Evolutionary conservation across 2,888 invertebrate species (phyloP).

Genomic region (Apotomis turbidana): DNA sequence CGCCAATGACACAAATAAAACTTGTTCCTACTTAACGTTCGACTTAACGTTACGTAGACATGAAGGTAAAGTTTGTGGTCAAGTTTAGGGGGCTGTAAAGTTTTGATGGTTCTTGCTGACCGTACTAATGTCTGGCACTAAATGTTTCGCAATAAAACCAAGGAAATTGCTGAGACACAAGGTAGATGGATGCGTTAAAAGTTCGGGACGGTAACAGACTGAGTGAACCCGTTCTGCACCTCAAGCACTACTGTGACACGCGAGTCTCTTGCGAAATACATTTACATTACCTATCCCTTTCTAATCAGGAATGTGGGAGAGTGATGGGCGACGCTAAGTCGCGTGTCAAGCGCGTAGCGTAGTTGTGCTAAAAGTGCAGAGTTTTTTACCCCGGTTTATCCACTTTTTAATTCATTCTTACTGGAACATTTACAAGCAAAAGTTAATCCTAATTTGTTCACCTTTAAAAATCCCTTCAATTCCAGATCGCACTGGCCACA

Average conservation of each 20-base stretch:
- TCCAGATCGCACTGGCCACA: conserved; percentile 86
- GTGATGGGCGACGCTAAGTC: too few relatives aligned
- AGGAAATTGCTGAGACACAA: neutral
- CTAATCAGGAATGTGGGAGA: too few relatives aligned
- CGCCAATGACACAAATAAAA: neutral
- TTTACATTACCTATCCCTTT: too few relatives aligned
- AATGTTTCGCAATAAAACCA: conserved; percentile 32
- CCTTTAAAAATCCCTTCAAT: neutral
- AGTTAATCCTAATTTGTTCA: too few relatives aligned
- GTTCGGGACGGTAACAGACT: neutral
- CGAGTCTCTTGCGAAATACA: too few relatives aligned
- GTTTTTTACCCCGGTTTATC: too few relatives aligned
- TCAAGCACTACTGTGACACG: too few relatives aligned
- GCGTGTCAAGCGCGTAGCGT: too few relatives aligned
- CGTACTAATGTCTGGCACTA: conserved; percentile 33
- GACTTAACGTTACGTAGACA: neutral
- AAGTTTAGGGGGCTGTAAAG: conserved; percentile 29
- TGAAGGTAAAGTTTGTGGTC: conserved; percentile 13
- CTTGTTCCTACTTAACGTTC: neutral
- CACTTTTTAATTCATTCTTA: too few relatives aligned
- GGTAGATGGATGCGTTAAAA: neutral
- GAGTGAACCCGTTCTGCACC: neutral
- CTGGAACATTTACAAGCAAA: too few relatives aligned
- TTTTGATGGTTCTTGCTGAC: conserved; percentile 31
- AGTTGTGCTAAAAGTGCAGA: too few relatives aligned